Evolutionary conservation across 2,888 invertebrate species (phyloP), one percentile per base, ranked within the genome.

Genomic region (Electrophaes corylata): DNA sequence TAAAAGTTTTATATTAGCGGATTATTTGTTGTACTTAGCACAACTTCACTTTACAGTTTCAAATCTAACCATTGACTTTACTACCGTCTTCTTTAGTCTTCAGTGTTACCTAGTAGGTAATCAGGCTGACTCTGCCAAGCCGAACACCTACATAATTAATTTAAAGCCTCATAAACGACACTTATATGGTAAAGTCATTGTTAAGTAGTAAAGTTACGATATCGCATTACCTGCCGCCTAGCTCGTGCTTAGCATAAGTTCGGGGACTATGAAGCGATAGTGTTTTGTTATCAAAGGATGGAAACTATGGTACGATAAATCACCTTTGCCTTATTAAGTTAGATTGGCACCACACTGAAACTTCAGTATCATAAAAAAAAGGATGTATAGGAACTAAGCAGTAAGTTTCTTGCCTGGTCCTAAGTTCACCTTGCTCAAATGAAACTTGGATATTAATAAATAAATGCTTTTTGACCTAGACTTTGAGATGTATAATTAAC

Each of bases 71-170:
- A 31, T 16, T 23, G 19, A 8, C 19, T 20, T 31, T 8, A 20
- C 40, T 29, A 1, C 26, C 10, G 26, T 29, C 18, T 14, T 14
- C 39, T 39, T 10, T n/a, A 18, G n/a, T 31, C 31, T 18, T n/a
- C 11, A 16, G 37, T 37, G 16, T 43, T 29, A 26, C 33, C 6
- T 10, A 8, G 23, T 37, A 18, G 18, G 5, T n/a, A n/a, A n/a
- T n/a, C 26, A 19, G 19, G 12, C 46, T 20, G 20, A 23, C 12
- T 29, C 20, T 50, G 19, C 31, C 19, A 39, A 45, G 45, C 18
- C 44, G 45, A 33, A 45, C 49, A 45, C 19, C 14, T 50, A 40
- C 44, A 41, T 54, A 54, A 50, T 58, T 58, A 53, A 49, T 49
- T 49, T 50, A 40, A 54, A 50, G 40, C 54, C 54, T 45, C 53